Percentiles rank a stretch among this genome's conserved stretches.
phyloP scores from a whole-genome alignment of 1,140 invertebrate genomes.

The Trypoxylus dichotomus region DNA sequence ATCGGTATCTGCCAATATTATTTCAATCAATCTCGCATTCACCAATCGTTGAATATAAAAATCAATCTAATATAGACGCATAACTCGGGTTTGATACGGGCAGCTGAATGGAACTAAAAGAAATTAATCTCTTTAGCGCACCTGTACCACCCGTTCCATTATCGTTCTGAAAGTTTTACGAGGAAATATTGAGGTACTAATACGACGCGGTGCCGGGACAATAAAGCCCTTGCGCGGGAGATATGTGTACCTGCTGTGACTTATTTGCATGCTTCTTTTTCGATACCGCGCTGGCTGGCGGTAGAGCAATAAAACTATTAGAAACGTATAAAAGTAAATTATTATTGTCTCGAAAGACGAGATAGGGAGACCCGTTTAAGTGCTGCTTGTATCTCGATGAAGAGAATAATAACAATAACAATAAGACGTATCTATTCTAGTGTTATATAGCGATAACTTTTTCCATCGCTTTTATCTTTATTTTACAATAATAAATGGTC shows the following conservation, averaged over 20 bases:
- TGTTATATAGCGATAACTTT: too few species aligned
- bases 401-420: background rate
- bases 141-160: background rate
- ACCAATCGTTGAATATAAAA: too few species aligned
- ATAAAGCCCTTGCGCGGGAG: background rate
- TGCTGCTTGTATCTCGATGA: background rate
- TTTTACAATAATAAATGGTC: too few species aligned
- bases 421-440: background rate
- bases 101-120: background rate
- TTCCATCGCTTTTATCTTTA: too few species aligned
- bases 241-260: conserved; percentile 1
- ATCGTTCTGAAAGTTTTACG: background rate
- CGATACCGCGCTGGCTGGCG: background rate
- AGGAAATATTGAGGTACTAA: background rate
- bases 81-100: background rate
- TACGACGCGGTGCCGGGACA: background rate
- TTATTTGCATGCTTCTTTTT: conserved; percentile 1
- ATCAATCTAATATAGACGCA: too few species aligned
- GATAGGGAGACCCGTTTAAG: background rate
- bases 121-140: background rate
- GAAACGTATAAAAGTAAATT: background rate
- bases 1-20: too few species aligned
- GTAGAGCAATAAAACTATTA: background rate
- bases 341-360: background rate
- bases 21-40: too few species aligned